phyloP scores from a whole-genome alignment of 2,797 vertebrate species.

The Eutrigla gurnardus region DNA sequence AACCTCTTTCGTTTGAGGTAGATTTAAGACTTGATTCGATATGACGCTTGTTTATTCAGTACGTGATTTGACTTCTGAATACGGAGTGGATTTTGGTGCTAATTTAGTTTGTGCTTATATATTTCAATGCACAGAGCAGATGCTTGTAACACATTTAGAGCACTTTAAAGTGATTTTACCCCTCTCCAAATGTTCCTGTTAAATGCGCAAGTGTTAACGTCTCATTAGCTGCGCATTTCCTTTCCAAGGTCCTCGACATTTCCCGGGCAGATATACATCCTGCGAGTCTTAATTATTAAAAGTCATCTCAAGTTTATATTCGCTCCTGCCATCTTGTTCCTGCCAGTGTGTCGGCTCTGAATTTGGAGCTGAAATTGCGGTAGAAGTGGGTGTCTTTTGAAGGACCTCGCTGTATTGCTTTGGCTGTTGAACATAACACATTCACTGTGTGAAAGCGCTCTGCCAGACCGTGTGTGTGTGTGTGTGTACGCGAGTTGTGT shows the following conservation, averaged over 20 bases:
- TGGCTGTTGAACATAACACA: constrained; percentile 56
- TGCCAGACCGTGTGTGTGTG: constrained; percentile 19
- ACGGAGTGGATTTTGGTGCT: constrained; percentile 29
- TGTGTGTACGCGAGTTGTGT: constrained; percentile 8
- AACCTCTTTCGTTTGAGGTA: constrained; percentile 75
- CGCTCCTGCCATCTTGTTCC: constrained; percentile 51
- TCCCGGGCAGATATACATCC: constrained; percentile 41
- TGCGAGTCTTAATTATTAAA: constrained; percentile 58
- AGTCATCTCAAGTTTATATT: constrained; percentile 48
- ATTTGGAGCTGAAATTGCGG: constrained; percentile 40
- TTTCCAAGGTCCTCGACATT: constrained; percentile 47
- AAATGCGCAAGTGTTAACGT: constrained; percentile 47
- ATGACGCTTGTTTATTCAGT: constrained; percentile 71
- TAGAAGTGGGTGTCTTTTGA: constrained; percentile 52
- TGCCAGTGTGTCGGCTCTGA: constrained; percentile 51
- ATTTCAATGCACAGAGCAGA: constrained; percentile 44
- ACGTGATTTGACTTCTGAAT: constrained; percentile 63
- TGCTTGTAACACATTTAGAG: constrained; percentile 58
- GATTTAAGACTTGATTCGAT: constrained; percentile 77
- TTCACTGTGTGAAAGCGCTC: constrained; percentile 38
- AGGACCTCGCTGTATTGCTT: constrained; percentile 49
- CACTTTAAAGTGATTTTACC: constrained; percentile 47
- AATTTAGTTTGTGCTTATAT: constrained; percentile 50
- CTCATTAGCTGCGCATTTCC: constrained; percentile 51
- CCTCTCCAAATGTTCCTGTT: constrained; percentile 23